phyloP scores from a whole-genome alignment of 2,113 vertebrate species.

The Cryptoleucopteryx plumbea region DNA sequence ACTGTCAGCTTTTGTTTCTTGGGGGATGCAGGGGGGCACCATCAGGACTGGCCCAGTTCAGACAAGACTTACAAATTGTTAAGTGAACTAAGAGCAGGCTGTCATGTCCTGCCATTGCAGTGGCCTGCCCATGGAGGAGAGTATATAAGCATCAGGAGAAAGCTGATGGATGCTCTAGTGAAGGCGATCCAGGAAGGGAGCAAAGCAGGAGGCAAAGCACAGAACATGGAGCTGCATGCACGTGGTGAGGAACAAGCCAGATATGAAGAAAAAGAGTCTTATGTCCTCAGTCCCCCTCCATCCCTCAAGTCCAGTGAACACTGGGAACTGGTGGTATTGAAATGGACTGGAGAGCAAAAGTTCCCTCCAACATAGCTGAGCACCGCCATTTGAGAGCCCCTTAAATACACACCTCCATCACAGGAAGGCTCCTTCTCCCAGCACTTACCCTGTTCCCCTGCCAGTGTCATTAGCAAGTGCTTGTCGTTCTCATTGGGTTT shows the following conservation, averaged over 20 bases:
- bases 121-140: background rate
- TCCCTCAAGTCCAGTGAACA: background rate
- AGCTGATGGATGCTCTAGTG: background rate
- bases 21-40: background rate
- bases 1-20: background rate
- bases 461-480: conserved; percentile 90
- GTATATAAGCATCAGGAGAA: background rate
- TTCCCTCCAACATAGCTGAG: background rate
- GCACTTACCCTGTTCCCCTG: conserved; percentile 83
- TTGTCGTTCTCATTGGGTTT: conserved; percentile 91
- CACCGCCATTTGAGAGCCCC: background rate
- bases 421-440: background rate
- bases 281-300: background rate
- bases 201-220: background rate
- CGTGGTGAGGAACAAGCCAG: background rate
- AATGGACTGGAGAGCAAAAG: background rate
- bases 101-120: background rate
- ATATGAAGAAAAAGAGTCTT: background rate
- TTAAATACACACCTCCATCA: background rate
- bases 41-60: background rate
- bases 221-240: background rate
- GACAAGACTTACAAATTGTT: background rate
- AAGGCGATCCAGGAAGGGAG: background rate
- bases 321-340: background rate
- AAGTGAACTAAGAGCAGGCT: background rate